Evolutionary conservation across 2,888 invertebrate species (phyloP).

Genomic region (Glyphotaelius pellucidus): DNA sequence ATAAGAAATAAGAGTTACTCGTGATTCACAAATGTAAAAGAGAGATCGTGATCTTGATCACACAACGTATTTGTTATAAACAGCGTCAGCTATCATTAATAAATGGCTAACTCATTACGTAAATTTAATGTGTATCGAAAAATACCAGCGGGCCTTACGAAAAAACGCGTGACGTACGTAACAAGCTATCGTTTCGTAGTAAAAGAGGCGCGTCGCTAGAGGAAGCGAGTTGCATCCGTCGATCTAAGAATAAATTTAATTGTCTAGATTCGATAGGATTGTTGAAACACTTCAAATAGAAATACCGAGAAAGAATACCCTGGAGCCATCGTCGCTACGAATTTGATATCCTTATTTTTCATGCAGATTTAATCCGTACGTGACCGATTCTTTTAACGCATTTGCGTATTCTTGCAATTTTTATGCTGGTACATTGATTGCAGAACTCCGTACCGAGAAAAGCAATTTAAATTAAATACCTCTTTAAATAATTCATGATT

Average conservation of each 20-base stretch:
- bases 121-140: neutral
- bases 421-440: neutral
- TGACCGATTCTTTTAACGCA: neutral
- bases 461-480: neutral
- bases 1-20: neutral
- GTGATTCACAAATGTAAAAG: neutral
- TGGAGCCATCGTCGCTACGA: neutral
- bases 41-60: neutral
- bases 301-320: neutral
- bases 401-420: neutral
- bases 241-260: neutral
- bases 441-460: neutral
- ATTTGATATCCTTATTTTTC: neutral
- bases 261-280: neutral
- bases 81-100: neutral
- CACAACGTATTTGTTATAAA: neutral
- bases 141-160: neutral
- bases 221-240: neutral
- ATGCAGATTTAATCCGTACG: neutral
- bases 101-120: neutral
- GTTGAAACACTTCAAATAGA: neutral
- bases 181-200: neutral
- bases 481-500: neutral
- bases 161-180: neutral
- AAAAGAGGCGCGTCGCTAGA: neutral